phyloP scores from a whole-genome alignment of 2,113 vertebrate species.

The Thymallus thymallus region DNA sequence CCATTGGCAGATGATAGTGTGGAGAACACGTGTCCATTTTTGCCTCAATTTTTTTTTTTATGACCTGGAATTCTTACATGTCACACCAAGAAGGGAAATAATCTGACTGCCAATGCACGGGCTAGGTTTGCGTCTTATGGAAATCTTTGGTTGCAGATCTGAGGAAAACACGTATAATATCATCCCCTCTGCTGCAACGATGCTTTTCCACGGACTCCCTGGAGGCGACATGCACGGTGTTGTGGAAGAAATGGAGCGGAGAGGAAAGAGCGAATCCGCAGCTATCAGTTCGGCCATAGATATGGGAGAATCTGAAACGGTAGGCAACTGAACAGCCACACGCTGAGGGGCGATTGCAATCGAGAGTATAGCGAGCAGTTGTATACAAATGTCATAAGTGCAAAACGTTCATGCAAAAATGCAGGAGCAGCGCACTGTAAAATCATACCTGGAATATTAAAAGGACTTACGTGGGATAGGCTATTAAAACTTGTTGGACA shows the following conservation, averaged over 20 bases:
- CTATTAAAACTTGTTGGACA: too few relatives aligned
- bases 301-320: slow-evolving; percentile 97
- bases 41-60: slow-evolving; percentile 58
- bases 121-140: slow-evolving; percentile 79
- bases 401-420: not conserved
- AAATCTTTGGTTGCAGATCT: slow-evolving; percentile 82
- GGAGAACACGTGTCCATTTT: slow-evolving; percentile 69
- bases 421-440: too few relatives aligned
- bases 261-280: slow-evolving; percentile 90
- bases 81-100: slow-evolving; percentile 60
- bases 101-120: slow-evolving; percentile 67
- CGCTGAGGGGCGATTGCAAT: not conserved
- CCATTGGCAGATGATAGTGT: slow-evolving; percentile 70
- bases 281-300: slow-evolving; percentile 98
- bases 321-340: slow-evolving; percentile 68
- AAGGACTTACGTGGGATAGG: too few relatives aligned
- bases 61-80: slow-evolving; percentile 66
- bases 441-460: too few relatives aligned
- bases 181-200: slow-evolving; percentile 78
- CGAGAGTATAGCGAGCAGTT: not conserved
- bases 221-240: slow-evolving; percentile 96
- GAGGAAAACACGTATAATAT: slow-evolving; percentile 80
- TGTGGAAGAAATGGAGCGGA: slow-evolving; percentile 97
- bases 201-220: slow-evolving; percentile 98
- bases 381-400: not conserved